Conservation (phyloP, 2,113 vertebrate species). For the Phycodurus eques region DNA sequence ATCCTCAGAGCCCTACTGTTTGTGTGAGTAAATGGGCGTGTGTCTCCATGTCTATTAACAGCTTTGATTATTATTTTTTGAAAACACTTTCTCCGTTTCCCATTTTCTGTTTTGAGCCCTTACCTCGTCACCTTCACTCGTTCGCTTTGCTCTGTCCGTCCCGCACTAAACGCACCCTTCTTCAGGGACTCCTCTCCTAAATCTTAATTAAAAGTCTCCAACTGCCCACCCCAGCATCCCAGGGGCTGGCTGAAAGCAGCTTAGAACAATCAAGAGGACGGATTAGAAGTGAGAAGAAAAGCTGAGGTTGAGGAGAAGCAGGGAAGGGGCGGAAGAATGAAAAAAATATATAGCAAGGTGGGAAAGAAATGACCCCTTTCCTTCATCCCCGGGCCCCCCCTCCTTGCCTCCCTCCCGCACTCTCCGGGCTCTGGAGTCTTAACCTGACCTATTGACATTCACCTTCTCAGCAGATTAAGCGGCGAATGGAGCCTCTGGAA, state of each 20-base stretch:
- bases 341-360: constrained; percentile 52
- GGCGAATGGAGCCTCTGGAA: constrained; percentile 68
- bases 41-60: constrained; percentile 18
- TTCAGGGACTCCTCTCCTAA: constrained; percentile 73
- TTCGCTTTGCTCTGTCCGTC: constrained; percentile 59
- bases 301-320: constrained; percentile 49
- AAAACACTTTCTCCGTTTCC: constrained; percentile 17
- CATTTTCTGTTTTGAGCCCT: constrained; percentile 31
- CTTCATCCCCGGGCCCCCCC: constrained; percentile 48
- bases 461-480: constrained; percentile 77
- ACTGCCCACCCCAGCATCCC: constrained; percentile 52
- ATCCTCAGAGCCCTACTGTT: constrained; percentile 37
- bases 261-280: constrained; percentile 79
- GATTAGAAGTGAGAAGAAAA: constrained; percentile 75
- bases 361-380: constrained; percentile 52
- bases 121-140: constrained; percentile 55
- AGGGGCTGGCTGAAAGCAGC: constrained; percentile 73
- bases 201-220: constrained; percentile 79
- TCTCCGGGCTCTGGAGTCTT: constrained; percentile 55
- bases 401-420: constrained; percentile 28
- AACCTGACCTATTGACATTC: constrained; percentile 74
- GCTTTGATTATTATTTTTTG: constrained; percentile 23
- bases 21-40: constrained; percentile 24
- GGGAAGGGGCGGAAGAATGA: constrained; percentile 25
- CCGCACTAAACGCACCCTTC: constrained; percentile 68